Evolutionary conservation across 2,888 invertebrate species (phyloP), one percentile per base, ranked within the genome.

Genomic region (Hyalella azteca): DNA sequence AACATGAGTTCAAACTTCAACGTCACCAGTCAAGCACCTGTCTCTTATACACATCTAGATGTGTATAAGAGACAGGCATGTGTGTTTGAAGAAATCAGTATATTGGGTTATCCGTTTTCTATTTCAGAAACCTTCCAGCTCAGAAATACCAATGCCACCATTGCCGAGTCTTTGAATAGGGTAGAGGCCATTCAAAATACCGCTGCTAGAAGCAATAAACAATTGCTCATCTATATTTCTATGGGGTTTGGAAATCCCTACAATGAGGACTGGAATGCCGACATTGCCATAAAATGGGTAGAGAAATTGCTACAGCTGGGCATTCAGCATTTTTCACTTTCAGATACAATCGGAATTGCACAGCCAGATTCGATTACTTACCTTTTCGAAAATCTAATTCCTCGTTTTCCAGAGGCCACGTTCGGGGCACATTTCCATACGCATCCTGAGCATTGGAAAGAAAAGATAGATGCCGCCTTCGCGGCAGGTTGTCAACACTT

Each of bases 141-240:
- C 5, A 5, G 73, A 5, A 73, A 73, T 73, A 73, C 73, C 73
- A 73, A 73, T 40, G n/a, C 7, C 7, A 80, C 50, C 11, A 45
- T 41, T 80, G 80, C 59, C 7, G 13, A 81, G 60, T 22, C 40
- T 15, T 41, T 80, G 15, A 60, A 29, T 15, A 73, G 22, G 54
- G 80, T 41, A 81, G 29, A 32, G 19, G 80, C 50, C 73, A 80
- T 80, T 15, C 78, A 80, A 39, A 49, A 80, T 15, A 7, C 29
- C 36, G 9, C 26, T 73, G n/a, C 36, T 32, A 5, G 11, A 40
- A 32, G n/a, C 11, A 40, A 40, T 39, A 73, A 73, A 40, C n/a
- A 73, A 73, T 5, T n/a, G 26, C 7, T 73, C 9, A 5, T 73
- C 40, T 73, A 73, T 32, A 73, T 73, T 39, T 73, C 73, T 32